Conservation (phyloP, 2,888 invertebrate genomes). For the Acronicta alni region DNA sequence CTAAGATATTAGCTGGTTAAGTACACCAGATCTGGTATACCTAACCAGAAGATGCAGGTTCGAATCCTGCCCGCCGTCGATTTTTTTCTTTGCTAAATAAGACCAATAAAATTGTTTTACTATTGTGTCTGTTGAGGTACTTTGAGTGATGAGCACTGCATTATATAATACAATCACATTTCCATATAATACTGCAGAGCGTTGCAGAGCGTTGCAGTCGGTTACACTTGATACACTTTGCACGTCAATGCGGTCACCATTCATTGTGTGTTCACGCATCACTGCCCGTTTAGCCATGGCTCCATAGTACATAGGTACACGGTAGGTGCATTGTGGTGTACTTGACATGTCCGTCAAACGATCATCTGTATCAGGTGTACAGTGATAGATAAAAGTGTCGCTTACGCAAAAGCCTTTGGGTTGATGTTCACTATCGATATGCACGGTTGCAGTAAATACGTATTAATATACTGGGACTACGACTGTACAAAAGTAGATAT, state of each 20-base stretch:
- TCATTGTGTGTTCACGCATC: constrained; percentile 35
- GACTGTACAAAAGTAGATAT: too few species aligned
- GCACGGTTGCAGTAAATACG: not conserved
- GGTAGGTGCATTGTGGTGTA: not conserved
- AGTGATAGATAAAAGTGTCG: not conserved
- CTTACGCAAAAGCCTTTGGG: not conserved
- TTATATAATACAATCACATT: not conserved
- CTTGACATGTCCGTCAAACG: not conserved
- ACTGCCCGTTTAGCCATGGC: constrained; percentile 16
- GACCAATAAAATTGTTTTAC: too few species aligned
- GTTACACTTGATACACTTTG: constrained; percentile 22
- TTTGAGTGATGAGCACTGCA: too few species aligned
- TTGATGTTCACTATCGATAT: not conserved
- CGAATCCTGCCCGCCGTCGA: too few species aligned
- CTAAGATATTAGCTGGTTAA: too few species aligned
- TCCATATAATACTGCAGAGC: constrained; percentile 1
- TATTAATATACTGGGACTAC: too few species aligned
- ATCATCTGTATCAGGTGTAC: not conserved
- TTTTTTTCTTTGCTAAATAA: too few species aligned
- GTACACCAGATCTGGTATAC: too few species aligned
- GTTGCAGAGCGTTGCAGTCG: constrained; percentile 28
- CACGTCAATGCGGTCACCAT: constrained; percentile 27
- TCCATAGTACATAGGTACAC: not conserved
- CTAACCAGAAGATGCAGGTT: too few species aligned
- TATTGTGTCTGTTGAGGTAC: too few species aligned